These are phyloP conservation scores for Sminthurides bifidus DNA, from an alignment of 1,140 invertebrate genomes.

Conservation along the genomic window DNA sequence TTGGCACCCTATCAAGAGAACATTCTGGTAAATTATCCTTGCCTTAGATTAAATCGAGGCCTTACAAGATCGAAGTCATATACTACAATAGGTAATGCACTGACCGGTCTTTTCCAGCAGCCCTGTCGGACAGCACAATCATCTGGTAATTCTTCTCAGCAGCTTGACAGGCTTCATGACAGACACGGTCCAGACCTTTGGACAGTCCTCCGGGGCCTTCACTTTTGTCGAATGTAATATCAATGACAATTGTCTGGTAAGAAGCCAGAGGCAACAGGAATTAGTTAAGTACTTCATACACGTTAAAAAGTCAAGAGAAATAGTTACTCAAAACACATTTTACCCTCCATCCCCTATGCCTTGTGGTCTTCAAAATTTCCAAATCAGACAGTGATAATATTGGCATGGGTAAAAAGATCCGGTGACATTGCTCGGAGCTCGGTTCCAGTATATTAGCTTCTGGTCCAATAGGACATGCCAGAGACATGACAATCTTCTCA, in stretches of 20 bases:
- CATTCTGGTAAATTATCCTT: no score
- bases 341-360: slow-evolving; percentile 78
- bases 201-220: slow-evolving; percentile 61
- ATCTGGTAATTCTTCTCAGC: slow-evolving; percentile 70
- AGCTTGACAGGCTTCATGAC: slow-evolving; percentile 66
- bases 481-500: slow-evolving; percentile 96
- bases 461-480: slow-evolving; percentile 81
- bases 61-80: no score
- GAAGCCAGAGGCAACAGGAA: background rate
- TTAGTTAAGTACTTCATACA: background rate
- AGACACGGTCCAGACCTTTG: slow-evolving; percentile 65
- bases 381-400: slow-evolving; percentile 85
- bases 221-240: slow-evolving; percentile 69
- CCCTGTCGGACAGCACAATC: slow-evolving; percentile 76
- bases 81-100: no score
- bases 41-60: no score
- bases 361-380: slow-evolving; percentile 70
- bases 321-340: background rate
- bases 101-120: slow-evolving; percentile 51
- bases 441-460: slow-evolving; percentile 91
- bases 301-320: background rate
- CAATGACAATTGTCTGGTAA: slow-evolving; percentile 63
- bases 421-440: slow-evolving; percentile 73
- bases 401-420: slow-evolving; percentile 86
- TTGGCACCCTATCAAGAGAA: slow-evolving; percentile 39